Evolutionary conservation across 2,888 invertebrate species (phyloP).

Genomic region (Pheosia gnoma): DNA sequence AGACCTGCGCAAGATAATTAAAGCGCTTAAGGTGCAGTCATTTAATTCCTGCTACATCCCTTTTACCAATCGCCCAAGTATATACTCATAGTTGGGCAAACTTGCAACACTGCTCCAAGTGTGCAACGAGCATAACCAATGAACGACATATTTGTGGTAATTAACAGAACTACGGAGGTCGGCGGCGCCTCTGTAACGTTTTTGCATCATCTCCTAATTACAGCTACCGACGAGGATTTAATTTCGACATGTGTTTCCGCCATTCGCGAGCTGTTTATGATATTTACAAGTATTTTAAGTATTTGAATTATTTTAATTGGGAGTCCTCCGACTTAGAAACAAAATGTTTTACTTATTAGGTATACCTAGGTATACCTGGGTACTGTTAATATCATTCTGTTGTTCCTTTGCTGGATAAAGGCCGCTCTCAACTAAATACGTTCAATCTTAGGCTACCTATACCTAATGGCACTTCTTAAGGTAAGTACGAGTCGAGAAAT

Average conservation of each 20-base stretch:
- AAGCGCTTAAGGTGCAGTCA: no score
- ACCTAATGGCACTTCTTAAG: no score
- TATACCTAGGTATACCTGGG: background rate
- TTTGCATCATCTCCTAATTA: slow-evolving; percentile 41
- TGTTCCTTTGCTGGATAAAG: no score
- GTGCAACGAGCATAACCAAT: slow-evolving; percentile 21
- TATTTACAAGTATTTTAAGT: slow-evolving; percentile 39
- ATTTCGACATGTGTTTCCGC: slow-evolving; percentile 46
- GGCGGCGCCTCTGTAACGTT: slow-evolving; percentile 51
- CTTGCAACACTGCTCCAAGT: background rate
- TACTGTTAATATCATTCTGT: no score
- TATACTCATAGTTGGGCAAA: background rate
- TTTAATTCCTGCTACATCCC: background rate
- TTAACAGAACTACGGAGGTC: slow-evolving; percentile 68
- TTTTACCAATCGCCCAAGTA: background rate
- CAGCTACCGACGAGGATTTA: slow-evolving; percentile 28
- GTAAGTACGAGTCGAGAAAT: no score
- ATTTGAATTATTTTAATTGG: slow-evolving; percentile 33
- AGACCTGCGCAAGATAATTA: no score
- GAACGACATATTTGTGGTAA: slow-evolving; percentile 71
- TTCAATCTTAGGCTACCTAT: no score
- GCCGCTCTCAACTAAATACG: no score
- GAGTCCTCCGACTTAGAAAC: background rate
- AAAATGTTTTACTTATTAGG: no score
- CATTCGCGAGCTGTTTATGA: slow-evolving; percentile 26